phyloP scores from a whole-genome alignment of 1,140 invertebrate species.

The Thaumatotibia leucotreta region DNA sequence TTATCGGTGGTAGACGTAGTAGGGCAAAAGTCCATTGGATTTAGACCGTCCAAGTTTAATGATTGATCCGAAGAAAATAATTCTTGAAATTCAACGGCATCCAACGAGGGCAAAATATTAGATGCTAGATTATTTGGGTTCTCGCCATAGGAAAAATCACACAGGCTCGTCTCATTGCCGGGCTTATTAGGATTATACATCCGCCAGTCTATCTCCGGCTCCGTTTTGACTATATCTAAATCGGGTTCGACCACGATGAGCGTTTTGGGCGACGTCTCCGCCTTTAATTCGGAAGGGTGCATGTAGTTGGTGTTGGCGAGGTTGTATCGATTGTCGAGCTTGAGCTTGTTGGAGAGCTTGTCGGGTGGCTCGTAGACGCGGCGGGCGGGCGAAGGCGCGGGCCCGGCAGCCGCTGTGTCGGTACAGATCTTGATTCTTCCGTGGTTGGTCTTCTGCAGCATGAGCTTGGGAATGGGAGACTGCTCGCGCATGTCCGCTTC shows the following conservation, averaged over 20 bases:
- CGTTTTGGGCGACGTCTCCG: conserved; percentile 29
- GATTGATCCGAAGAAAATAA: conserved; percentile 37
- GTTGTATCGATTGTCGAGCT: conserved; percentile 24
- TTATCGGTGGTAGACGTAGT: conserved; percentile 22
- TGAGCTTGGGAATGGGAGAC: conserved; percentile 62
- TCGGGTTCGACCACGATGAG: conserved; percentile 43
- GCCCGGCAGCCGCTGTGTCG: conserved; percentile 20
- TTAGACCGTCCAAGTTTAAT: conserved; percentile 37
- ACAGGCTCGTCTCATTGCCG: conserved; percentile 37
- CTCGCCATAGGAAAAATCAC: conserved; percentile 50
- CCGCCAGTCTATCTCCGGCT: conserved; percentile 48
- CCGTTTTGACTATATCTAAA: conserved; percentile 47
- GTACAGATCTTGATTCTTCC: conserved; percentile 43
- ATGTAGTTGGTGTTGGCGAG: conserved; percentile 26
- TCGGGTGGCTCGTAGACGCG: conserved; percentile 42
- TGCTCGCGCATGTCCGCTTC: conserved; percentile 65
- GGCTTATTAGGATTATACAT: conserved; percentile 30
- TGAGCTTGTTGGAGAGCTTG: conserved; percentile 23
- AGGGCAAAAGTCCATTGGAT: conserved; percentile 23
- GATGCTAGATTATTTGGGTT: conserved; percentile 31
- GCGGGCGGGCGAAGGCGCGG: conserved; percentile 19
- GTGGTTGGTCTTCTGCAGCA: conserved; percentile 62
- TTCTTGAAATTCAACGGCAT: conserved; percentile 47
- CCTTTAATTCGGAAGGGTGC: conserved; percentile 33
- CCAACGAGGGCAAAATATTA: conserved; percentile 34